Evolutionary conservation across 2,113 vertebrate species (phyloP), one percentile per base, ranked within the genome.

Genomic region (Paracanthobrama guichenoti): DNA sequence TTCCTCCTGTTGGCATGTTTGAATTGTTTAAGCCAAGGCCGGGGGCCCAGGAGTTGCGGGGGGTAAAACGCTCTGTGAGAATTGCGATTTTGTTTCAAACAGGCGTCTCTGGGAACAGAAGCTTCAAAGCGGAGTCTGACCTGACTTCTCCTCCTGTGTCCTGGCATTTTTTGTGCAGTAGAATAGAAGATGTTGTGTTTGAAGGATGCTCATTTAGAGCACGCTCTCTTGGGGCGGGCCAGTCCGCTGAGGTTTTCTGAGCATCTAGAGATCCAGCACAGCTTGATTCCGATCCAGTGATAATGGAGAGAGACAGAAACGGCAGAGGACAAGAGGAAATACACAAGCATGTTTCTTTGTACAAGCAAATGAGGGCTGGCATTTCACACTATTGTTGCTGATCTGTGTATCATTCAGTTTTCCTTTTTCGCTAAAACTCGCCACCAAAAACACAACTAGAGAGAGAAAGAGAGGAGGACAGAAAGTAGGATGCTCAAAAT

Each of bases 181-280:
- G 88, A 87, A 85, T 85, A 44, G 69, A 53, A 48, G 84, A 79
- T 35, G 64, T 28, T 44, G 20, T 2, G 66, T 75, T 84, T 82
- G 31, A 74, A 81, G 75, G 83, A 87, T 75, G 78, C 87, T 88
- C 22, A 89, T 86, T 87, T 84, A 79, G 83, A 87, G 80, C 80
- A 50, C 73, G 26, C 60, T 85, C 89, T 86, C 48, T 50, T 67
- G 86, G 60, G 44, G 79, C 48, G 42, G 44, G 35, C 26, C 0
- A 18, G 74, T 35, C 64, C 13, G 14, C 48, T n/a, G 80, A 48
- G 80, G 31, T 24, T 82, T 72, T 55, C n/a, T 18, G 39, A 39
- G 50, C 55, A 24, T 85, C 48, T 20, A 83, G 87, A 87, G 28
- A 82, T 57, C 22, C 78, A 73, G 31, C 50, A 82, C 28, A 28